Evolutionary conservation across 53 echinoderm and acorn worm species (phyloP).

Genomic region (Pentamera pediparva): DNA sequence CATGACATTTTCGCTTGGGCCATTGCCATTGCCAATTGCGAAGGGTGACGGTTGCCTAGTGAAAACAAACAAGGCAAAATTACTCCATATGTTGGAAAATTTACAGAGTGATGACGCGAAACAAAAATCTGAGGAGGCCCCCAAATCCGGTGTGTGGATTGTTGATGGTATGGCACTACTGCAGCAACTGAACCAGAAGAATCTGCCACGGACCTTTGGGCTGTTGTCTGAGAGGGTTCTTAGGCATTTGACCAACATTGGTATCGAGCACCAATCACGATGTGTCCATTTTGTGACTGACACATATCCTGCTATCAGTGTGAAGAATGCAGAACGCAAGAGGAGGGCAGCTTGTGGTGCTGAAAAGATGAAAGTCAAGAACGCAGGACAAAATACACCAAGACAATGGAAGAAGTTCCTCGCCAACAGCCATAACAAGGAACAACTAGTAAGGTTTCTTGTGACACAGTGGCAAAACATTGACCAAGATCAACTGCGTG

Average conservation of each 20-base stretch:
- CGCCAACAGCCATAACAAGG: constrained; percentile 29
- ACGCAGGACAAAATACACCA: constrained; percentile 32
- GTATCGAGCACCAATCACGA: background rate
- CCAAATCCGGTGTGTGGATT: constrained; percentile 20
- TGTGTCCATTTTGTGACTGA: constrained; percentile 56
- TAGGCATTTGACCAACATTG: background rate
- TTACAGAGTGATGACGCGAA: constrained; percentile 18
- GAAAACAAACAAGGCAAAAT: constrained; percentile 37
- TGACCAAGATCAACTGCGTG: too few relatives aligned
- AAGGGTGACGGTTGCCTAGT: constrained; percentile 27
- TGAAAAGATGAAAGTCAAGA: constrained; percentile 12
- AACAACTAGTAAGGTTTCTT: too few relatives aligned
- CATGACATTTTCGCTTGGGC: constrained; percentile 41
- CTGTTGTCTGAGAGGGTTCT: constrained; percentile 23
- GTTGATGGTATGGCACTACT: constrained; percentile 62
- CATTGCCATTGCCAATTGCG: constrained; percentile 40
- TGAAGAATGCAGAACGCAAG: constrained; percentile 47
- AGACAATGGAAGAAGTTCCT: constrained; percentile 52
- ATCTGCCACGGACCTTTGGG: constrained; percentile 33
- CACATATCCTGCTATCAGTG: constrained; percentile 35
- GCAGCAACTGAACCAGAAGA: constrained; percentile 32
- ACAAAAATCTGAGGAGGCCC: constrained; percentile 1
- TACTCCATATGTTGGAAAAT: constrained; percentile 40
- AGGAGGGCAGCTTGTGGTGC: constrained; percentile 29
- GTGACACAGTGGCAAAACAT: too few relatives aligned